Conservation (phyloP, 2,113 vertebrate genomes). For the Poicephalus gulielmi region DNA sequence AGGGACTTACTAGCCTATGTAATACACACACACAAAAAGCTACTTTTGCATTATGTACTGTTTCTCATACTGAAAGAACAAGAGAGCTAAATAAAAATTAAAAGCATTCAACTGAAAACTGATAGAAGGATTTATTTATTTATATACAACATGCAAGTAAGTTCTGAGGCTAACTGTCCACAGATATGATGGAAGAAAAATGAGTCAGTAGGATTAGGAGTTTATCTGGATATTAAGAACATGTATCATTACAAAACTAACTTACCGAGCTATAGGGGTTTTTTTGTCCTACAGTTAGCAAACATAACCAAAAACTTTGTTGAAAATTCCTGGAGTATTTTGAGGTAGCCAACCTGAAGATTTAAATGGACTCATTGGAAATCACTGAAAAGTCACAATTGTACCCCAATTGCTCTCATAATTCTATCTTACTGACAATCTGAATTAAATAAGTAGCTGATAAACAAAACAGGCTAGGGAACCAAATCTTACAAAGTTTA, state of each 20-base stretch:
- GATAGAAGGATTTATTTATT: conserved; percentile 48
- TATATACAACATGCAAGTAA: neutral
- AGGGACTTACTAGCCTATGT: neutral
- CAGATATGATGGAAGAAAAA: neutral
- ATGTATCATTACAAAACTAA: neutral
- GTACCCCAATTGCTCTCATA: neutral
- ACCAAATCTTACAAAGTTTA: neutral
- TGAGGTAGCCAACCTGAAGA: neutral
- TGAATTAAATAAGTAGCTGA: neutral
- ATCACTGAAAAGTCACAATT: neutral
- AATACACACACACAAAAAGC: neutral
- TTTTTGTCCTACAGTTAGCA: neutral
- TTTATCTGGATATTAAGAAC: conserved; percentile 12
- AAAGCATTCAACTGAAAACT: conserved; percentile 23
- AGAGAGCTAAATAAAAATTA: neutral
- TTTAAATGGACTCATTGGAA: neutral
- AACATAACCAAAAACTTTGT: neutral
- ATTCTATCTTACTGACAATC: neutral
- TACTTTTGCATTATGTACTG: neutral
- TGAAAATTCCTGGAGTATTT: neutral
- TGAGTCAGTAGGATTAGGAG: neutral
- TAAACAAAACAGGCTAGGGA: neutral
- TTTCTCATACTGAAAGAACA: conserved; percentile 36
- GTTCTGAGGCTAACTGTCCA: conserved; percentile 23
- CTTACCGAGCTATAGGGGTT: neutral